Conservation (phyloP, 2,113 vertebrate species). For the Equus przewalskii region DNA sequence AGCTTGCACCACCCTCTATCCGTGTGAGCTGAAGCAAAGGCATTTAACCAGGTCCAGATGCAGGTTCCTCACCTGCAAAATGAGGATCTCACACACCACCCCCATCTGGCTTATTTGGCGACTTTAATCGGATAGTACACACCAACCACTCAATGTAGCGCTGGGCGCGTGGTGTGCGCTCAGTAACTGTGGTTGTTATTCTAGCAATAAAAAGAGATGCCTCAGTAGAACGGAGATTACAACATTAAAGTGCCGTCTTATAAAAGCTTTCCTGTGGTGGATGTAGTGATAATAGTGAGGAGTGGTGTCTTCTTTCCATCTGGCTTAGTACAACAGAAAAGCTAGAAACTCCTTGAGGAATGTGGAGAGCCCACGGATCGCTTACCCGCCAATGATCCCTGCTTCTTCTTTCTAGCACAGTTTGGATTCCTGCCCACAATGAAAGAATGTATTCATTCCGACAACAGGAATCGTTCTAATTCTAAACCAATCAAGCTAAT, state of each 20-base stretch:
- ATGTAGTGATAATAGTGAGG: not conserved
- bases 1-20: not conserved
- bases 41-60: not conserved
- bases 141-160: not conserved
- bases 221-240: not conserved
- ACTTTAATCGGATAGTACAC: not conserved
- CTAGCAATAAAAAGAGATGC: not conserved
- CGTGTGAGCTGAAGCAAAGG: not conserved
- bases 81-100: not conserved
- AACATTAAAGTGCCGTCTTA: not conserved
- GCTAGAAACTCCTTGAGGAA: not conserved
- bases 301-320: not conserved
- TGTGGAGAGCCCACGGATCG: not conserved
- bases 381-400: not conserved
- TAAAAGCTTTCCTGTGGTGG: not conserved
- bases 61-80: not conserved
- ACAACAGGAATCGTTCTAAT: not conserved
- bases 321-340: not conserved
- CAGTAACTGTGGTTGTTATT: not conserved
- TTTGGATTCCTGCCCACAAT: no score
- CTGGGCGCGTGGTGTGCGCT: not conserved
- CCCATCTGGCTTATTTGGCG: not conserved
- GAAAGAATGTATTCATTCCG: not conserved
- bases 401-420: not conserved
- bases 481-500: not conserved